A percentile compares a stretch with the other conserved stretches of the same genome.
Evolutionary conservation across 2,113 vertebrate species (phyloP).

Genomic region (Hippoglossus stenolepis): DNA sequence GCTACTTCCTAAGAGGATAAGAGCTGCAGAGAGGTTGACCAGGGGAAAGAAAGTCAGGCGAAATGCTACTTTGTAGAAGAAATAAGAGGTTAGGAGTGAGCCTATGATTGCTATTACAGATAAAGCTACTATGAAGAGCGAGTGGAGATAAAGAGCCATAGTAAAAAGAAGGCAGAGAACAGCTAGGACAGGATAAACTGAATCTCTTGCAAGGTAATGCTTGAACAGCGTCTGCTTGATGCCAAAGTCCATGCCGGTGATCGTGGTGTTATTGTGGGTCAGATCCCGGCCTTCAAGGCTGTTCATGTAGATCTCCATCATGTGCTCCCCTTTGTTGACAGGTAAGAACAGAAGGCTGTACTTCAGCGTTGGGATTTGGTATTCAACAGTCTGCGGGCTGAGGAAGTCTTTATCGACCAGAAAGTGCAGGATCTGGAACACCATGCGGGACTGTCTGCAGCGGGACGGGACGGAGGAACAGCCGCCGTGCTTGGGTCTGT

Average conservation of each 20-base stretch:
- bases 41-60: slow-evolving; percentile 94
- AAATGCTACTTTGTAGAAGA: slow-evolving; percentile 95
- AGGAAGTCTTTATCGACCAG: slow-evolving; percentile 96
- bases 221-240: slow-evolving; percentile 94
- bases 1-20: slow-evolving; percentile 91
- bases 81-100: slow-evolving; percentile 92
- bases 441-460: slow-evolving; percentile 86
- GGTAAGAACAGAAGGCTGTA: slow-evolving; percentile 95
- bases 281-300: slow-evolving; percentile 87
- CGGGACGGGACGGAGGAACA: slow-evolving; percentile 91
- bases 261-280: slow-evolving; percentile 90
- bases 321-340: slow-evolving; percentile 87
- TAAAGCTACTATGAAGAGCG: slow-evolving; percentile 90
- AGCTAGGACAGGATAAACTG: slow-evolving; percentile 90
- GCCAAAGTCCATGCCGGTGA: slow-evolving; percentile 96
- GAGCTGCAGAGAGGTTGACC: slow-evolving; percentile 87
- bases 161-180: slow-evolving; percentile 89
- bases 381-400: slow-evolving; percentile 92
- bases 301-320: slow-evolving; percentile 94
- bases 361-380: slow-evolving; percentile 96
- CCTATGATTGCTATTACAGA: slow-evolving; percentile 87
- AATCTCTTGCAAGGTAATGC: slow-evolving; percentile 92
- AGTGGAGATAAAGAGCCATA: slow-evolving; percentile 91
- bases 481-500: slow-evolving; percentile 81
- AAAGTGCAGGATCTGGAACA: slow-evolving; percentile 95